Percentiles rank a stretch among this genome's conserved stretches.
Evolutionary conservation across 2,888 invertebrate species (phyloP).

Genomic region (Pterostichus niger): DNA sequence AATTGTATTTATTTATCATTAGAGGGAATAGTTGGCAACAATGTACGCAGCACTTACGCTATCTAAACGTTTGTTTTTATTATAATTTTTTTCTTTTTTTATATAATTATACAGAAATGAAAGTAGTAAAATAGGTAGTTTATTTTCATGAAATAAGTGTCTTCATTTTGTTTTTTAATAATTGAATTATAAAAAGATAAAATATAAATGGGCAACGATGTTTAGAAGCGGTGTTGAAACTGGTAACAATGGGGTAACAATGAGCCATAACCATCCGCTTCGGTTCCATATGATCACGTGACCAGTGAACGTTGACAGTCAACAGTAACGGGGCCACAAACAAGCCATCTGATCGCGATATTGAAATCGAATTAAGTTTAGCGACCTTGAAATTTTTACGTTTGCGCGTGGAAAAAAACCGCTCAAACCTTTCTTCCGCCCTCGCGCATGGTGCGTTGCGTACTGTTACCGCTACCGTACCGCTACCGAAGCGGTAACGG

Average conservation of each 20-base stretch:
- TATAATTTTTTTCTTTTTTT: no score
- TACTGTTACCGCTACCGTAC: conserved; percentile 21
- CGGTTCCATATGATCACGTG: conserved; percentile 11
- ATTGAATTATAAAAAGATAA: no score
- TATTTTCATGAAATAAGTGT: no score
- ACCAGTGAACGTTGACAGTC: conserved; percentile 32
- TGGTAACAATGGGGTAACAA: conserved; percentile 12
- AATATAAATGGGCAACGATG: no score
- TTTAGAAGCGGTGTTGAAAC: no score
- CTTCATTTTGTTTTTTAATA: no score
- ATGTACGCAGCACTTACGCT: no score
- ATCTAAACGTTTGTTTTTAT: no score
- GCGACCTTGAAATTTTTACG: conserved; percentile 67
- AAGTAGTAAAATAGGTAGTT: no score
- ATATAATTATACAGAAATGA: no score
- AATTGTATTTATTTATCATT: no score
- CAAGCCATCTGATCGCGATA: conserved; percentile 60
- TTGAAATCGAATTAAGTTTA: conserved; percentile 64
- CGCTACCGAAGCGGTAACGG: conserved; percentile 65
- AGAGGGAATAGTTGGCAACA: no score
- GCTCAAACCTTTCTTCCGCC: conserved; percentile 60
- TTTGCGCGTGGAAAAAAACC: conserved; percentile 67
- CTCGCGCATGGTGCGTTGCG: conserved; percentile 43
- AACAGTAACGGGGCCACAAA: conserved; percentile 51
- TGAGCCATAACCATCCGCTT: conserved; percentile 2